These are phyloP conservation scores for Leucania comma DNA, from an alignment of 2,888 invertebrate genomes.

Conservation along the genomic window DNA sequence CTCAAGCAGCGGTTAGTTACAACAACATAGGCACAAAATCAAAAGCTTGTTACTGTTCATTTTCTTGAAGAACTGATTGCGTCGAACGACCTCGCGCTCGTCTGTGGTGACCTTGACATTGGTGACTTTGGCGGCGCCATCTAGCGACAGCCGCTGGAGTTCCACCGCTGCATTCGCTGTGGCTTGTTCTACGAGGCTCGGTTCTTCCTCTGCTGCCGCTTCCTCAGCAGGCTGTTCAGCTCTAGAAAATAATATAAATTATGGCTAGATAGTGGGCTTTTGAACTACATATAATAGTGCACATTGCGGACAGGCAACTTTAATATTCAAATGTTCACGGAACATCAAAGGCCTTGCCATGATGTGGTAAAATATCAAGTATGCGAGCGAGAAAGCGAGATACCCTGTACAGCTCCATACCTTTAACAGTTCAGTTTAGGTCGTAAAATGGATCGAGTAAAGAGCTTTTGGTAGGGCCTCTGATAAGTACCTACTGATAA, in stretches of 20 bases:
- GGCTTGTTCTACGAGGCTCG: constrained; percentile 92
- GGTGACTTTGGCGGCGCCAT: constrained; percentile 94
- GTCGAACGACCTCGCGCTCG: constrained; percentile 92
- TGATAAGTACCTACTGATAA: too few species aligned
- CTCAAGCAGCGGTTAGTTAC: not conserved
- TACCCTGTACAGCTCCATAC: too few species aligned
- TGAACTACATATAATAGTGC: too few species aligned
- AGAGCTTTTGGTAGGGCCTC: too few species aligned
- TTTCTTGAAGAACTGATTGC: constrained; percentile 80
- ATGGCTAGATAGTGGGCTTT: not conserved
- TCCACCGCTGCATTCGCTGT: constrained; percentile 92
- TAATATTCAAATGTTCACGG: too few species aligned
- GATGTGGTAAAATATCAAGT: too few species aligned
- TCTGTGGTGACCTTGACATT: constrained; percentile 95
- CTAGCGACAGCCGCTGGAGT: constrained; percentile 92
- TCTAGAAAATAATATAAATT: constrained; percentile 64
- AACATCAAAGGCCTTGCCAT: too few species aligned
- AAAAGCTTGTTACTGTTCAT: constrained; percentile 76
- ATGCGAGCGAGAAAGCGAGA: too few species aligned
- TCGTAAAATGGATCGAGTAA: too few species aligned
- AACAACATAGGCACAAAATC: not conserved
- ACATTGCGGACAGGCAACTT: too few species aligned
- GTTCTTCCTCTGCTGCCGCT: constrained; percentile 83
- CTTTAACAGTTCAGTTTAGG: too few species aligned
- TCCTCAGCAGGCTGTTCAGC: constrained; percentile 84